Conservation (phyloP, 2,888 invertebrate genomes). For the Cremastinae sp. region DNA sequence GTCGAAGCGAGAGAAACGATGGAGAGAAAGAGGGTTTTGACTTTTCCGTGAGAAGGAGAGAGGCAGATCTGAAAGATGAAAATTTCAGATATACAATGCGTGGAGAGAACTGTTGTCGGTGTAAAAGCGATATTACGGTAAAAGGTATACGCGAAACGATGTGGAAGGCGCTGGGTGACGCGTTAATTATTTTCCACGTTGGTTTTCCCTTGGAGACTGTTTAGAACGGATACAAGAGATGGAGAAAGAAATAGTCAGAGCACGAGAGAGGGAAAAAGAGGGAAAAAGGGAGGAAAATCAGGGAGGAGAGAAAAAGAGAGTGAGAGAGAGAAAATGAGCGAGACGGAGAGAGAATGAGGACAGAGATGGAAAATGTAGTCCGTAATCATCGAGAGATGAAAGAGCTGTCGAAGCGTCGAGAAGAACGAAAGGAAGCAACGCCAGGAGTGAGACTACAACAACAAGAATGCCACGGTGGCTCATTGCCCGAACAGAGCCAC, state of each 20-base stretch:
- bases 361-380: slow-evolving; percentile 62
- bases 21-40: slow-evolving; percentile 18
- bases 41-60: slow-evolving; percentile 20
- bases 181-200: slow-evolving; percentile 74
- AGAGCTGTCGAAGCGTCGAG: slow-evolving; percentile 79
- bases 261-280: slow-evolving; percentile 49
- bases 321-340: slow-evolving; percentile 18
- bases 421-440: slow-evolving; percentile 70
- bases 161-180: slow-evolving; percentile 60
- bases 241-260: slow-evolving; percentile 16
- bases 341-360: slow-evolving; percentile 48
- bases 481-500: slow-evolving; percentile 70
- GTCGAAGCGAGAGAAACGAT: not conserved
- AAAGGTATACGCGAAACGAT: slow-evolving; percentile 31
- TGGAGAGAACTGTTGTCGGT: slow-evolving; percentile 11
- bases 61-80: slow-evolving; percentile 32
- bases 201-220: slow-evolving; percentile 62
- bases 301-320: slow-evolving; percentile 47
- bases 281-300: slow-evolving; percentile 48
- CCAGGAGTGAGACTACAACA: slow-evolving; percentile 67
- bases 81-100: slow-evolving; percentile 27
- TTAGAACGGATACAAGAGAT: slow-evolving; percentile 53
- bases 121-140: slow-evolving; percentile 38
- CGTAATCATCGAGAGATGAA: slow-evolving; percentile 80
- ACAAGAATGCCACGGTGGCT: slow-evolving; percentile 57